Percentiles rank a stretch among this genome's conserved stretches.
Evolutionary conservation across 2,888 invertebrate species (phyloP).

Genomic region (Yponomeuta malinellus): DNA sequence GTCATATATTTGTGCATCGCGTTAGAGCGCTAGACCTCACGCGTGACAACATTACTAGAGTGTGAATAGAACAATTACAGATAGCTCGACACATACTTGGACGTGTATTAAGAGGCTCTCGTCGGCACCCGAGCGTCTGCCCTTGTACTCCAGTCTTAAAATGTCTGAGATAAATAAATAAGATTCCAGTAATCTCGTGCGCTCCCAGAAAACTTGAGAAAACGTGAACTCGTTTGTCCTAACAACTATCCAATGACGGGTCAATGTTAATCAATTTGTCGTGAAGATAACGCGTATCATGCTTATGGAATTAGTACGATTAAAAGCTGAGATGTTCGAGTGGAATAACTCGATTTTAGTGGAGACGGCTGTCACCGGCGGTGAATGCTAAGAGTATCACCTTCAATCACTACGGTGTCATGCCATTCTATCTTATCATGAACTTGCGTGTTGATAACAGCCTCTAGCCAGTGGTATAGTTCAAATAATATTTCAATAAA

Average conservation of each 20-base stretch:
- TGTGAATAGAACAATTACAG: constrained; percentile 7
- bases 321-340: neutral
- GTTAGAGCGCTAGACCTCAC: constrained; percentile 11
- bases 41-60: constrained; percentile 1
- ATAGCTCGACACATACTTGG: constrained; percentile 1
- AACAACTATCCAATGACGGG: neutral
- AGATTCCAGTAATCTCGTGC: neutral
- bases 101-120: neutral
- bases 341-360: neutral
- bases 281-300: neutral
- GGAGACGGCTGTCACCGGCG: neutral
- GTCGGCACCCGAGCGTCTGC: neutral
- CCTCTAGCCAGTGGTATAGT: constrained; percentile 30
- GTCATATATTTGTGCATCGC: neutral
- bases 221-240: neutral
- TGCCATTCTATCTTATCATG: constrained; percentile 55
- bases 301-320: neutral
- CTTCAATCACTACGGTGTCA: constrained; percentile 48
- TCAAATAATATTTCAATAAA: constrained; percentile 21
- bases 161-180: neutral
- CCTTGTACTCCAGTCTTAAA: neutral
- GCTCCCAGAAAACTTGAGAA: neutral
- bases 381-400: constrained; percentile 34
- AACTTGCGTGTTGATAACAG: constrained; percentile 49
- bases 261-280: constrained; percentile 1